A percentile compares a stretch with the other conserved stretches of the same genome.
phyloP scores from a whole-genome alignment of 2,113 vertebrate genomes.

The Trachemys scripta region DNA sequence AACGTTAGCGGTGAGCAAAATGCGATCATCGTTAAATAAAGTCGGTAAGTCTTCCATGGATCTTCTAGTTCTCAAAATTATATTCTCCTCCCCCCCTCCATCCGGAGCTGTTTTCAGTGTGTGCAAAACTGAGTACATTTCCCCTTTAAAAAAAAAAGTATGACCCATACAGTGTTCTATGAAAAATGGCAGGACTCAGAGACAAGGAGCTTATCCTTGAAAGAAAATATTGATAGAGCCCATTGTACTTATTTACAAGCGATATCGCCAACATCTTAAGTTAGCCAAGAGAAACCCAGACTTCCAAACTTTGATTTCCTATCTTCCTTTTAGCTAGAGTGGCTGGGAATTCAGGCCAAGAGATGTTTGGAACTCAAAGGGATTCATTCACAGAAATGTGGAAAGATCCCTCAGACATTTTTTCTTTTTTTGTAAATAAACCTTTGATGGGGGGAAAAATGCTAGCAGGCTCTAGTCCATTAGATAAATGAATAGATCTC shows the following conservation, averaged over 20 bases:
- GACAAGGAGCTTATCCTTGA: background rate
- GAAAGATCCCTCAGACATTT: fast-evolving
- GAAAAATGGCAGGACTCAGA: background rate
- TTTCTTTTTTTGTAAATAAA: fast-evolving
- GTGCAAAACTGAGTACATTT: background rate
- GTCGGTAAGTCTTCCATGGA: too few relatives aligned
- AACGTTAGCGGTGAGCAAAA: background rate
- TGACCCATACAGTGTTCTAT: background rate
- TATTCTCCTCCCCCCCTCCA: background rate
- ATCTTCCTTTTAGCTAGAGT: background rate
- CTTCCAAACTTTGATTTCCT: background rate
- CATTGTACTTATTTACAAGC: background rate
- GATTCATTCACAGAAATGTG: background rate
- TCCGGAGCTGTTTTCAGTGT: background rate
- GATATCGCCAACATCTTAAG: background rate
- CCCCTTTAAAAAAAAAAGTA: fast-evolving
- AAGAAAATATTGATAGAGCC: background rate
- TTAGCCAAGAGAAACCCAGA: background rate
- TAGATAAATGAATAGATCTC: background rate
- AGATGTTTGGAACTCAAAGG: background rate
- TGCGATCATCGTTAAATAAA: fast-evolving
- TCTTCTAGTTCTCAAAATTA: background rate
- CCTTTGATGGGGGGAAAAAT: fast-evolving
- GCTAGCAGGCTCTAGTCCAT: too few relatives aligned
- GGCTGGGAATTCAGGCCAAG: background rate